Evolutionary conservation across 2,888 invertebrate species (phyloP), one percentile per base, ranked within the genome.

Genomic region (Protonemura montana): DNA sequence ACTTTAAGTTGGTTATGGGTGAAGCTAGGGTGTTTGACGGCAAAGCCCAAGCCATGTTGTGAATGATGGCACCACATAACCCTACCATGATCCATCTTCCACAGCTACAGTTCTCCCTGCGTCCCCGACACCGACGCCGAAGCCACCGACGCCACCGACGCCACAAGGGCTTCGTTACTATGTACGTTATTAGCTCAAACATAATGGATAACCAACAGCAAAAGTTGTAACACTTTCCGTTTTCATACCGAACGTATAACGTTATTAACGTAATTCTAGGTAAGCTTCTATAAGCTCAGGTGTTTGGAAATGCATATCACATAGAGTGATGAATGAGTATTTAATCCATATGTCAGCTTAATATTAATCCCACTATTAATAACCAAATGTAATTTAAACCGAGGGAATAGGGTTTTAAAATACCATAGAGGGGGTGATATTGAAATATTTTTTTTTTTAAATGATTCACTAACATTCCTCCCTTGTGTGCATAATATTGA

Each of bases 21-120:
- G 30, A 29, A 3, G 5, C 28, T 13, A 84, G 84, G 84, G 84
- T 81, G 82, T 42, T 83, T 35, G 82, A 42, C 42, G 82, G 84
- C 81, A 59, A 76, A 76, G 84, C 76, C 35, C n/a, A 84, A 84
- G 84, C 84, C 84, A 28, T 13, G 27, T 28, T 10, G 76, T 84
- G 84, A 84, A 84, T 84, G 84, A 84, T 84, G 13, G 59, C 76
- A 76, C 84, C 84, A 76, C 84, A 76, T 76, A 84, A 84, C 84
- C 59, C 59, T 41, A 28, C 26, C 59, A 84, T 84, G 84, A 84
- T 84, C 84, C 59, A 84, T 84, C 84, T 59, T 81, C 81, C n/a
- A 10, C 78, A 2, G 78, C 35, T 35, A 35, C 35, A 35, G 35
- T 35, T 35, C 35, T 3, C 35, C 10, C 35, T 3, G 35, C n/a